Evolutionary conservation across 2,888 invertebrate genomes (phyloP), one percentile per base, ranked within the genome.

Genomic region (Tiphia femorata): DNA sequence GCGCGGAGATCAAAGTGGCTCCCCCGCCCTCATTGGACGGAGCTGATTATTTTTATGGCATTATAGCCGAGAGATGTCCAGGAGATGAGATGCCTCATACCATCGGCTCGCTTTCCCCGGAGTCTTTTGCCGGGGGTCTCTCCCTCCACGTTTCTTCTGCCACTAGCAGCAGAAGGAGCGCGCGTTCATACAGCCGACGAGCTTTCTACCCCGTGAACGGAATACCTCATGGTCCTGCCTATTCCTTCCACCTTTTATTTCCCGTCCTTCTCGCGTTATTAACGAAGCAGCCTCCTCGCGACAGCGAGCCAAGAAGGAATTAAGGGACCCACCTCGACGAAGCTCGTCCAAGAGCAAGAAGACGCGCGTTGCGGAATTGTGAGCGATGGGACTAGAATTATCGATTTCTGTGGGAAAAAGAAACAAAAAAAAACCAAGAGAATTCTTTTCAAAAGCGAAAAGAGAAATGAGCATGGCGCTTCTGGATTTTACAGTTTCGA

Each of bases 11-110:
- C 82, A 83, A 83, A 83, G 82, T 78, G 57, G 73, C 70, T 56
- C 19, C 20, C 70, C 56, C 57, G 72, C 70, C 75, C 73, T 80
- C 80, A 77, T 77, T 75, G 78, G 78, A 76, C 73, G 75, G 67
- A 77, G 78, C 77, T 83, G 82, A 83, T 83, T 83, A 83, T 83
- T 83, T 83, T 83, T 82, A 82, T 81, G 82, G 80, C 76, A 76
- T 81, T 82, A 82, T 75, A 78, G 76, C 73, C 57, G 58, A 63
- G 64, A 62, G 68, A 65, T 72, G 72, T 69, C 66, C 69, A 67
- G 72, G 72, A 71, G 75, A 75, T 76, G 76, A 75, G 76, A 78
- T 70, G 62, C 70, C 61, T 59, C 59, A 19, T 14, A 20, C 21
- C 12, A 8, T 17, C 27, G 37, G 14, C 19, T n/a, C 27, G 23